Conservation (phyloP, 23 tunicate species). For the Clavelina lepadiformis region DNA sequence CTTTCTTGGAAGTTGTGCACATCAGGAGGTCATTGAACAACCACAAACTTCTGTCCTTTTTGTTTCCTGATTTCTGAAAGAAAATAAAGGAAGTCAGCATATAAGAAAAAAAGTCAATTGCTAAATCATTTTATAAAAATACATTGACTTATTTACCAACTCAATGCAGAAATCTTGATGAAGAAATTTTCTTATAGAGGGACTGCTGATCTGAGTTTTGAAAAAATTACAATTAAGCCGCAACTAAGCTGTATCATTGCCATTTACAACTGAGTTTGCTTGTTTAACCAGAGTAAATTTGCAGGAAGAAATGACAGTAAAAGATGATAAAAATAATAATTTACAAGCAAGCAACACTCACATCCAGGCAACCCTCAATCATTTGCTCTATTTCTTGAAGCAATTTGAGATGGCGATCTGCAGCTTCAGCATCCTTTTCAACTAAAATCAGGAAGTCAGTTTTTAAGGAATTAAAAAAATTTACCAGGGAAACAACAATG, state of each 20-base stretch:
- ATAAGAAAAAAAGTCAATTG: background rate
- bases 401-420: slow-evolving; percentile 34
- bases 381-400: slow-evolving; percentile 72
- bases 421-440: slow-evolving; percentile 66
- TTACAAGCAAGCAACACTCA: slow-evolving; percentile 30
- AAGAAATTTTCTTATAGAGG: slow-evolving; percentile 51
- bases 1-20: slow-evolving; percentile 66
- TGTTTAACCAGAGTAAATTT: background rate
- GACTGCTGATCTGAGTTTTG: slow-evolving; percentile 36
- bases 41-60: slow-evolving; percentile 88
- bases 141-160: slow-evolving; percentile 40
- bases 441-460: slow-evolving; percentile 9
- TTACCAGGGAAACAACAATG: background rate
- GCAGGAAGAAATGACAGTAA: background rate
- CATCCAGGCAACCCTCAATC: slow-evolving; percentile 66
- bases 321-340: background rate
- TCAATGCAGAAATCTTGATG: slow-evolving; percentile 77
- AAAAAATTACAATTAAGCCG: background rate
- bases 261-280: background rate
- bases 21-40: slow-evolving; percentile 77
- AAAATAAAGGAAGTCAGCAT: background rate
- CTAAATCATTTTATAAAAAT: no score
- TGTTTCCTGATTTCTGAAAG: slow-evolving; percentile 48
- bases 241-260: background rate
- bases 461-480: background rate